phyloP scores from a whole-genome alignment of 2,888 invertebrate species.

The Campaea margaritaria region DNA sequence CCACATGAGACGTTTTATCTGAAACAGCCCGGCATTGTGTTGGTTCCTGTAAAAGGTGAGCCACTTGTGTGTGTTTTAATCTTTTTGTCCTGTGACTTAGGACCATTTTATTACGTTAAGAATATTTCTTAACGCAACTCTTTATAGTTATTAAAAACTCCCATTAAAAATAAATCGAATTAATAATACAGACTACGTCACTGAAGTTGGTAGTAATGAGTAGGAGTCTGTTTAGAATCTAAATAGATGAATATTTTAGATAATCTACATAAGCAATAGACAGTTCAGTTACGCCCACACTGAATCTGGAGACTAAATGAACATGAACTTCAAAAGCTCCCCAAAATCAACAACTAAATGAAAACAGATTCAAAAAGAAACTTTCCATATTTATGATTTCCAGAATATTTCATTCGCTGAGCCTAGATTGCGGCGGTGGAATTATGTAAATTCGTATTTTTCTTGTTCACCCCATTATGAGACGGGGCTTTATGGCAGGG shows the following conservation, averaged over 20 bases:
- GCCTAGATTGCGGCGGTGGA: constrained; percentile 31
- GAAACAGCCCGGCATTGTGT: neutral
- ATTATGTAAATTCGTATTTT: constrained; percentile 40
- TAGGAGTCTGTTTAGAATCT: too few species aligned
- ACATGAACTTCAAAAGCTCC: too few species aligned
- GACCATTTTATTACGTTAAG: too few species aligned
- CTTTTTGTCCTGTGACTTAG: neutral
- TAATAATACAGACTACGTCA: too few species aligned
- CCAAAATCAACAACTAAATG: neutral
- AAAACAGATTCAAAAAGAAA: constrained; percentile 7
- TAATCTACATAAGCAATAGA: too few species aligned
- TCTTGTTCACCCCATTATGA: constrained; percentile 32
- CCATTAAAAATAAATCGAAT: too few species aligned
- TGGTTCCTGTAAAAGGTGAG: neutral
- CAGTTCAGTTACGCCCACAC: too few species aligned
- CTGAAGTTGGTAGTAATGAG: too few species aligned
- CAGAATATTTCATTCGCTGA: constrained; percentile 29
- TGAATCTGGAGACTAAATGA: too few species aligned
- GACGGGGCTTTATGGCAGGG: constrained; percentile 27
- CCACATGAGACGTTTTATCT: constrained; percentile 1
- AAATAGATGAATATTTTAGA: too few species aligned
- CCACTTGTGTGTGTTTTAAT: neutral
- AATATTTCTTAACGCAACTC: too few species aligned
- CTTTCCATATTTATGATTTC: constrained; percentile 26
- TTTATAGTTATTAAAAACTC: too few species aligned